These are phyloP conservation scores for Ostrea edulis DNA, from an alignment of 1,140 invertebrate genomes.

Conservation along the genomic window DNA sequence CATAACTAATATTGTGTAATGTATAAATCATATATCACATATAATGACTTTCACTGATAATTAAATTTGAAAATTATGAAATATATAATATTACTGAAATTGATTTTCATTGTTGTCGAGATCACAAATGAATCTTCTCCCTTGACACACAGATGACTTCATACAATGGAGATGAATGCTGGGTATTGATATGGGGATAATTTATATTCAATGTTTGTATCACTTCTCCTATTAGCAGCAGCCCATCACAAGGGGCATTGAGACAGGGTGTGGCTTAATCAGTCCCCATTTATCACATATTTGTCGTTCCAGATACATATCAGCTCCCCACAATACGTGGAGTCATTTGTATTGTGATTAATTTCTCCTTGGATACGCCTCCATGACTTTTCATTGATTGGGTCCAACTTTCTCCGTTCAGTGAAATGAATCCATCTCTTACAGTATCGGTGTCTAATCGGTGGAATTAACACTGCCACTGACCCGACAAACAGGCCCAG, in stretches of 20 bases:
- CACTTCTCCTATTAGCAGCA: background rate
- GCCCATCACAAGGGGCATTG: background rate
- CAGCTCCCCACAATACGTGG: background rate
- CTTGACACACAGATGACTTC: background rate
- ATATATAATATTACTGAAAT: background rate
- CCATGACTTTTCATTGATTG: background rate
- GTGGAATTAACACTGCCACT: background rate
- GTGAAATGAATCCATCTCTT: background rate
- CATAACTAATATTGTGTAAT: constrained; percentile 24
- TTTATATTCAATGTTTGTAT: constrained; percentile 7
- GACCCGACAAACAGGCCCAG: constrained; percentile 17
- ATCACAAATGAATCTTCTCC: background rate
- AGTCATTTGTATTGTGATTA: constrained; percentile 9
- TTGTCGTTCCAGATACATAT: background rate
- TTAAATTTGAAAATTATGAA: constrained; percentile 3
- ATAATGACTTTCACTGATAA: background rate
- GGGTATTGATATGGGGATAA: background rate
- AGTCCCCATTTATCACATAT: background rate
- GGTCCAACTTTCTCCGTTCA: background rate
- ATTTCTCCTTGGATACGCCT: constrained; percentile 5
- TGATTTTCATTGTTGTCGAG: background rate
- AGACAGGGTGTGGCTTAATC: background rate
- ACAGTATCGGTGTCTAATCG: constrained; percentile 6
- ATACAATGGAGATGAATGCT: background rate
- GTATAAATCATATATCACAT: constrained; percentile 6